Percentiles rank a stretch among this genome's conserved stretches.
Evolutionary conservation across 2,888 invertebrate genomes (phyloP).

Genomic region (Hemaris fuciformis): DNA sequence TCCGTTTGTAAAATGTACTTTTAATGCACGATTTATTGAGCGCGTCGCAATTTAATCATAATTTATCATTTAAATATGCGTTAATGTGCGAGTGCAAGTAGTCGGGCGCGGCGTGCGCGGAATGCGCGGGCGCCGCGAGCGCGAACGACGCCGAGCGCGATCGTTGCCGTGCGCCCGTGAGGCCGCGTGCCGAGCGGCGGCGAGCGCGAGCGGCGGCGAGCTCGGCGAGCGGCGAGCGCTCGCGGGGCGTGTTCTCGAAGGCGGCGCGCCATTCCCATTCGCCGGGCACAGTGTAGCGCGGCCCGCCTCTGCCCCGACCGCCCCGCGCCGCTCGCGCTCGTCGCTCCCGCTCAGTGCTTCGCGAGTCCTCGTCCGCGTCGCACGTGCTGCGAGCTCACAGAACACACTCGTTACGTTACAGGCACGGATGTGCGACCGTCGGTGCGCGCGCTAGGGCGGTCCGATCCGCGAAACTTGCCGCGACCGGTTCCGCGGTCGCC

Average conservation of each 20-base stretch:
- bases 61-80: conserved; percentile 6
- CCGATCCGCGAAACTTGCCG: conserved; percentile 10
- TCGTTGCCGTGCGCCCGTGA: conserved; percentile 28
- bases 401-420: conserved; percentile 62
- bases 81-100: background rate
- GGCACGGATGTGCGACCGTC: conserved; percentile 22
- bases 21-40: background rate
- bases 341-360: conserved; percentile 57
- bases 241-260: conserved; percentile 39
- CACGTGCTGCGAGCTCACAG: conserved; percentile 52
- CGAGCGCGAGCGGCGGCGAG: conserved; percentile 21
- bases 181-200: background rate
- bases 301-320: conserved; percentile 51
- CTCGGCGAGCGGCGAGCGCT: conserved; percentile 35
- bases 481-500: conserved; percentile 14
- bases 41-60: background rate
- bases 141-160: conserved; percentile 20
- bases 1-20: background rate
- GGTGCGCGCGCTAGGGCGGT: conserved; percentile 10
- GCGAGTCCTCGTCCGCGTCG: conserved; percentile 62
- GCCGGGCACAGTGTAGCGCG: conserved; percentile 36
- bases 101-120: background rate
- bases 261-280: conserved; percentile 52
- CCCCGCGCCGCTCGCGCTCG: conserved; percentile 33
- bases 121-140: conserved; percentile 2